Evolutionary conservation across 2,113 vertebrate species (phyloP).

Genomic region (Oophaga pumilio): DNA sequence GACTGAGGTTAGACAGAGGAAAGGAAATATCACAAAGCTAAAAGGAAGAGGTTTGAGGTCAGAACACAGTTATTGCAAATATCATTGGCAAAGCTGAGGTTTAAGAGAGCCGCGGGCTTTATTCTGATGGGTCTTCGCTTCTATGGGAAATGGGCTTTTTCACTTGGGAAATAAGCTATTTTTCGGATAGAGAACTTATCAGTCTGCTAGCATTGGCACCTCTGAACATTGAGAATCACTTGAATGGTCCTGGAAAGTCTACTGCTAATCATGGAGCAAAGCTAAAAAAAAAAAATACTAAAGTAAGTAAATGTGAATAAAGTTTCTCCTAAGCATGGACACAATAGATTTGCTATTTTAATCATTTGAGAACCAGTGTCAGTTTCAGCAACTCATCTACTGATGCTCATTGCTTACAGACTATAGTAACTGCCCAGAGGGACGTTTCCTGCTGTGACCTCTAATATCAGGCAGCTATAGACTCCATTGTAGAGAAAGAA

Average conservation of each 20-base stretch:
- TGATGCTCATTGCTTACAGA: neutral
- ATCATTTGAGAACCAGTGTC: neutral
- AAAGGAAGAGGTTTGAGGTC: conserved; percentile 18
- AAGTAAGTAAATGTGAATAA: too few species aligned
- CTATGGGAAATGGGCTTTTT: neutral
- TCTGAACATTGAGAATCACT: neutral
- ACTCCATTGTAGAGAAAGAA: neutral
- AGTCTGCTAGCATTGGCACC: neutral
- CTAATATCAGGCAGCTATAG: neutral
- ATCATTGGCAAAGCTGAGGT: conserved; percentile 3
- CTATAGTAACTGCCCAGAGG: neutral
- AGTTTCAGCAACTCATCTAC: neutral
- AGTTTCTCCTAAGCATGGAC: neutral
- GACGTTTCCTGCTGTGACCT: neutral
- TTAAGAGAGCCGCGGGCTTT: neutral
- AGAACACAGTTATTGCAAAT: neutral
- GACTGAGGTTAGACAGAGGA: neutral
- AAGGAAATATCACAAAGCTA: neutral
- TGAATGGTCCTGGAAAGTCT: neutral
- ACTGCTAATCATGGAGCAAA: neutral
- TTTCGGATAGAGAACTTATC: neutral
- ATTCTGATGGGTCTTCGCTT: neutral
- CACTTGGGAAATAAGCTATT: neutral
- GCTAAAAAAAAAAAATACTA: neutral
- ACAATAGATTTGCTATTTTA: neutral